Conservation (phyloP, 2,797 vertebrate genomes). For the Arnoldichthys spilopterus region DNA sequence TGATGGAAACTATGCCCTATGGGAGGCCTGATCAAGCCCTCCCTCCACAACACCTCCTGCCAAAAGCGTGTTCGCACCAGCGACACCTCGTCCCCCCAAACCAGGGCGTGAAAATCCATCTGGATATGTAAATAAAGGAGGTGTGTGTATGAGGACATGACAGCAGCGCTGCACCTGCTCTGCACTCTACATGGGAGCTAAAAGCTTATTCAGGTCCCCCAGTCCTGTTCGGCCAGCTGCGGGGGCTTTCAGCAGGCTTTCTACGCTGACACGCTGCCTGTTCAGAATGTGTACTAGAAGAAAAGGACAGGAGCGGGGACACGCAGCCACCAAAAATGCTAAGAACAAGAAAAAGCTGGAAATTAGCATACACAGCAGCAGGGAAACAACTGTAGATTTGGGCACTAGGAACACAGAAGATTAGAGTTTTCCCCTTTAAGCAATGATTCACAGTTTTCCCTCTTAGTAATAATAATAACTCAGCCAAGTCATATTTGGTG, state of each 20-base stretch:
- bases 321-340: slow-evolving; percentile 7
- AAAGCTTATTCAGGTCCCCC: slow-evolving; percentile 75
- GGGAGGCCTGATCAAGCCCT: slow-evolving; percentile 56
- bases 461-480: neutral
- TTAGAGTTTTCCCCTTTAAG: neutral
- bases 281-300: slow-evolving; percentile 41
- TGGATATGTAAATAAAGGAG: slow-evolving; percentile 65
- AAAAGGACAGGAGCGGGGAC: slow-evolving; percentile 8
- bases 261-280: slow-evolving; percentile 38
- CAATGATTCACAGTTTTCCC: neutral
- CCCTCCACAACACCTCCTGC: slow-evolving; percentile 52
- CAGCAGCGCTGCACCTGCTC: slow-evolving; percentile 57
- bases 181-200: slow-evolving; percentile 67
- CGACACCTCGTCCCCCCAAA: slow-evolving; percentile 56
- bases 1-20: slow-evolving; percentile 55
- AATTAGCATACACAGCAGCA: neutral
- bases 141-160: slow-evolving; percentile 63
- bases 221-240: slow-evolving; percentile 49
- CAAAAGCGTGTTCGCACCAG: slow-evolving; percentile 68
- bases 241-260: slow-evolving; percentile 44
- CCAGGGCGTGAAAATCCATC: slow-evolving; percentile 70
- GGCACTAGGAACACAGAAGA: neutral
- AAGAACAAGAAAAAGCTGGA: neutral
- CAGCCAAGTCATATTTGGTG: neutral
- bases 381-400: neutral